Percentiles rank a stretch among this genome's conserved stretches.
Evolutionary conservation across 2,797 vertebrate genomes (phyloP).

Genomic region (Harpagifer antarcticus): DNA sequence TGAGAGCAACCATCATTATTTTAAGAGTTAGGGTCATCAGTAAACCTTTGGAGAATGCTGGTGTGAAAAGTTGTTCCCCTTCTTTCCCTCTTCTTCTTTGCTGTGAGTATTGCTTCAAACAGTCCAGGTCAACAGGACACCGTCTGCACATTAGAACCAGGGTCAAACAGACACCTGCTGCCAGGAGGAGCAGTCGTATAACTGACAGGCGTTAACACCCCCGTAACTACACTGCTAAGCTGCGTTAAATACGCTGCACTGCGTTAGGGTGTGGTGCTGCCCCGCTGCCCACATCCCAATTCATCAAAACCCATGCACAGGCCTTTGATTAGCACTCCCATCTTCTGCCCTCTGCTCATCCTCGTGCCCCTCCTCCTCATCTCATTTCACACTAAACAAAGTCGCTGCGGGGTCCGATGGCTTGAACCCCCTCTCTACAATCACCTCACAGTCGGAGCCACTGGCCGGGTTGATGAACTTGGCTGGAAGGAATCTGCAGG

Average conservation of each 20-base stretch:
- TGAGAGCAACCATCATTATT: constrained; percentile 32
- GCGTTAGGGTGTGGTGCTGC: constrained; percentile 49
- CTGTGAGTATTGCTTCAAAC: constrained; percentile 33
- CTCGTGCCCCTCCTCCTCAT: constrained; percentile 61
- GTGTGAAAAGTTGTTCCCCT: constrained; percentile 44
- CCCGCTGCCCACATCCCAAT: constrained; percentile 42
- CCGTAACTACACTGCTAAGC: constrained; percentile 78
- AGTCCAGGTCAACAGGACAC: constrained; percentile 67
- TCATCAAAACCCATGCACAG: constrained; percentile 45
- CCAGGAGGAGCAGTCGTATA: constrained; percentile 61
- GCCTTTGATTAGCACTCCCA: constrained; percentile 58
- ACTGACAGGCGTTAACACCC: constrained; percentile 83
- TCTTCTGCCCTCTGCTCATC: constrained; percentile 39
- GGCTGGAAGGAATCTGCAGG: constrained; percentile 79
- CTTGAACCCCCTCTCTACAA: constrained; percentile 62
- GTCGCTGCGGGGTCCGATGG: constrained; percentile 64
- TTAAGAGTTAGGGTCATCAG: constrained; percentile 36
- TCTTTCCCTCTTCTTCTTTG: constrained; percentile 38
- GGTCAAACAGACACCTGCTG: constrained; percentile 77
- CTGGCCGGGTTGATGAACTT: constrained; percentile 74
- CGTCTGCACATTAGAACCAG: constrained; percentile 58
- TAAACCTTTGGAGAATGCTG: constrained; percentile 48
- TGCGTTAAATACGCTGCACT: constrained; percentile 78
- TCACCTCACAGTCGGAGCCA: constrained; percentile 67
- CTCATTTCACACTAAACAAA: constrained; percentile 80